Conservation (phyloP, 2,888 invertebrate genomes). For the Punctoribates punctum region DNA sequence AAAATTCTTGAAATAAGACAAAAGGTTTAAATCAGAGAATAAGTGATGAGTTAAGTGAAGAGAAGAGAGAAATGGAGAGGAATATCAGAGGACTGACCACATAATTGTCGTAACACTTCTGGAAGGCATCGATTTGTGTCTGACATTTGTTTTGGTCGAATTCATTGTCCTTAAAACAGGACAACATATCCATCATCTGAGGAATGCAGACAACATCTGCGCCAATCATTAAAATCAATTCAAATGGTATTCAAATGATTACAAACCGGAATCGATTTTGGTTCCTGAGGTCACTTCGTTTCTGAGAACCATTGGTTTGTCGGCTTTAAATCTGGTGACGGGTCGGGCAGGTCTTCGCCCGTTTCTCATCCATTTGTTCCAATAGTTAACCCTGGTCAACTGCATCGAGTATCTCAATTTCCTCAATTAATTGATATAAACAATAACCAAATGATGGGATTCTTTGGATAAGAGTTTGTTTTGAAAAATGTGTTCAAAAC, state of each 20-base stretch:
- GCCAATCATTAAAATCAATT: neutral
- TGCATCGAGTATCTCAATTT: neutral
- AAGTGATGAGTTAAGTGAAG: neutral
- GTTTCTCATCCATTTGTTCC: conserved; percentile 44
- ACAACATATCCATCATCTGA: conserved; percentile 43
- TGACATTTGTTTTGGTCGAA: conserved; percentile 40
- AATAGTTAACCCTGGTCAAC: conserved; percentile 10
- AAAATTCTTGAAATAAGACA: too few species aligned
- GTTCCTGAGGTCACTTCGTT: conserved; percentile 33
- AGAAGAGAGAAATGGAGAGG: neutral
- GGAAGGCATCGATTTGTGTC: conserved; percentile 35
- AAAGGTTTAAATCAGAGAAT: neutral
- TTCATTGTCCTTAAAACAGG: conserved; percentile 40
- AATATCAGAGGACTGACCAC: conserved; percentile 36
- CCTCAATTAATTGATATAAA: too few species aligned
- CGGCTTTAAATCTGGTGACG: conserved; percentile 39
- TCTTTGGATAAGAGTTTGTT: neutral
- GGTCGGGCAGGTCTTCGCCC: conserved; percentile 45
- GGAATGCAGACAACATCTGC: conserved; percentile 40
- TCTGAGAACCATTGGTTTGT: conserved; percentile 34
- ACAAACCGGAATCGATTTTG: conserved; percentile 32
- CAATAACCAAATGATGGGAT: neutral
- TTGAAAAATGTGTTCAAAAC: neutral
- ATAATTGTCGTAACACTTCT: conserved; percentile 38
- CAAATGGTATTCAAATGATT: neutral